Percentiles rank a stretch among this genome's conserved stretches.
phyloP scores from a whole-genome alignment of 2,113 vertebrate genomes.

The Bolborhynchus lineola region DNA sequence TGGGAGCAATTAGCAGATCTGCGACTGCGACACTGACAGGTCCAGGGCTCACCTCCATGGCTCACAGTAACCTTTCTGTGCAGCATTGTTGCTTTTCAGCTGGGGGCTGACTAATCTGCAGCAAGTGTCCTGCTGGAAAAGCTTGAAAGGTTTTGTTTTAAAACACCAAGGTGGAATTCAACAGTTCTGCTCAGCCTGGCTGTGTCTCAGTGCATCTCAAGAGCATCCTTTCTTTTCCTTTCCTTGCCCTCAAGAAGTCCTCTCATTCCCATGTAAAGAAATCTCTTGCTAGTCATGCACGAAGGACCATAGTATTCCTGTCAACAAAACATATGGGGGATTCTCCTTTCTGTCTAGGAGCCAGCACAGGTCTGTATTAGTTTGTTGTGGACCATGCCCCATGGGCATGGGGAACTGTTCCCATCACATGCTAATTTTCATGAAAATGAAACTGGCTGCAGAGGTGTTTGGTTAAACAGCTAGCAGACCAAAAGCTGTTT shows the following conservation, averaged over 20 bases:
- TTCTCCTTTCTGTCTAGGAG: neutral
- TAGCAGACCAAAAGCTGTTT: neutral
- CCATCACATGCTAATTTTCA: neutral
- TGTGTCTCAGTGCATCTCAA: neutral
- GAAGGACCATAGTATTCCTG: neutral
- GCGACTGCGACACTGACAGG: neutral
- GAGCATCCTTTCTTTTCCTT: neutral
- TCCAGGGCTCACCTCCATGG: neutral
- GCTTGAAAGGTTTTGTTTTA: neutral
- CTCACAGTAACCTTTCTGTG: neutral
- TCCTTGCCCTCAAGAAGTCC: neutral
- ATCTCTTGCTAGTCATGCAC: neutral
- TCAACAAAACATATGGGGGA: neutral
- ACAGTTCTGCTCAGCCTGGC: neutral
- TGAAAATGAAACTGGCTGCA: neutral
- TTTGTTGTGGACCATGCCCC: accelerated
- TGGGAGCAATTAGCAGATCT: neutral
- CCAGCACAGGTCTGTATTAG: neutral
- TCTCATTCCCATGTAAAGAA: neutral
- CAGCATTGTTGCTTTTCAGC: neutral
- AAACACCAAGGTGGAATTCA: neutral
- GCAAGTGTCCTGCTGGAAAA: neutral
- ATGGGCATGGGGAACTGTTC: neutral
- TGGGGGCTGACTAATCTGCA: neutral
- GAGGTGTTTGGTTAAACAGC: neutral